Percentiles rank a stretch among this genome's conserved stretches.
Evolutionary conservation across 2,797 vertebrate genomes (phyloP).

Genomic region (Dallia pectoralis): DNA sequence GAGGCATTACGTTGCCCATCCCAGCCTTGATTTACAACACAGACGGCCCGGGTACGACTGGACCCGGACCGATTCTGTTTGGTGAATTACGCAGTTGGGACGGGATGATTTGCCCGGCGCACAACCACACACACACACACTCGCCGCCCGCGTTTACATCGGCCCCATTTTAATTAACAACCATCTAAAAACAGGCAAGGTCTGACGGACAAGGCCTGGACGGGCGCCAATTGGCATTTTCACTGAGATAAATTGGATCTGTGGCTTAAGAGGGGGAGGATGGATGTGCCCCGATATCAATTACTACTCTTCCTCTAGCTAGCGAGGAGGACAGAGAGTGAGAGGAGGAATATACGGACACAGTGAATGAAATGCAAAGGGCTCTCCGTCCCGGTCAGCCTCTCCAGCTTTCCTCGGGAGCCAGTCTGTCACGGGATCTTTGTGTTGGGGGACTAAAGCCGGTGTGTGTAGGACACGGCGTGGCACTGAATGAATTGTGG

Average conservation of each 20-base stretch:
- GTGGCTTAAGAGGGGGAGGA: conserved; percentile 73
- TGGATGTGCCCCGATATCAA: conserved; percentile 79
- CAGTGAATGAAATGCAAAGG: conserved; percentile 74
- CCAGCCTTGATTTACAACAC: conserved; percentile 53
- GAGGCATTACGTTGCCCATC: conserved; percentile 39
- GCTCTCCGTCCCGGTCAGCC: conserved; percentile 56
- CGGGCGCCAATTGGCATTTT: conserved; percentile 72
- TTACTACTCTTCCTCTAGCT: conserved; percentile 70
- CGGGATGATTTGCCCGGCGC: conserved; percentile 58
- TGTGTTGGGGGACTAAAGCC: conserved; percentile 59
- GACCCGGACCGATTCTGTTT: conserved; percentile 50
- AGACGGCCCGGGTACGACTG: conserved; percentile 59
- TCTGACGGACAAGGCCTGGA: conserved; percentile 74
- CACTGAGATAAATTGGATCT: conserved; percentile 79
- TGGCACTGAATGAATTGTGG: conserved; percentile 67
- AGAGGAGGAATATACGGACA: conserved; percentile 57
- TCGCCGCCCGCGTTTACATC: conserved; percentile 69
- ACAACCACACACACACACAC: conserved; percentile 60
- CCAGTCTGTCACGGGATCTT: conserved; percentile 70
- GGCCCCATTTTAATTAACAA: conserved; percentile 76
- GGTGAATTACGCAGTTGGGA: conserved; percentile 69
- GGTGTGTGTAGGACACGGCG: conserved; percentile 46
- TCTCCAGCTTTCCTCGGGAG: conserved; percentile 38
- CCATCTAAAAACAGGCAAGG: conserved; percentile 77
- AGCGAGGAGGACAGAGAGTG: conserved; percentile 59